Conservation (phyloP, 1,140 invertebrate genomes). For the Uloborus diversus region DNA sequence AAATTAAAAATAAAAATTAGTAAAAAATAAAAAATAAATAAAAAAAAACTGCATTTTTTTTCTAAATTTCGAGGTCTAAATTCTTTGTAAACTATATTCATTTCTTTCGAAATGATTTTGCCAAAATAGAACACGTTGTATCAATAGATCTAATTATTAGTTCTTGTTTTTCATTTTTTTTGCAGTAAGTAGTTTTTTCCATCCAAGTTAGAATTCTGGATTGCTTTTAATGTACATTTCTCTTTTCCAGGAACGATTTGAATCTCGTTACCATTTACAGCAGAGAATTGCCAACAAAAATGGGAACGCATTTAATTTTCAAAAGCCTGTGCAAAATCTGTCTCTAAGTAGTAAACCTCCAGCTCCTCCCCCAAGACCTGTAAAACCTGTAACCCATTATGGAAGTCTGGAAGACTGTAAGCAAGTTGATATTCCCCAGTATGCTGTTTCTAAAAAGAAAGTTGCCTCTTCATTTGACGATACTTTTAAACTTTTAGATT, state of each 20-base stretch:
- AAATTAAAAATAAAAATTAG: too few species aligned
- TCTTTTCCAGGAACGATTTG: conserved; percentile 9
- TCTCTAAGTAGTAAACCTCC: conserved; percentile 33
- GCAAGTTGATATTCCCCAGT: conserved; percentile 1
- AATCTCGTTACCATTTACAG: conserved; percentile 21
- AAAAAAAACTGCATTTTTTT: too few species aligned
- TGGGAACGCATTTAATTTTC: neutral
- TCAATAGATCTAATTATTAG: too few species aligned
- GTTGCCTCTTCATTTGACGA: conserved; percentile 28
- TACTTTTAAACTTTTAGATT: conserved; percentile 21
- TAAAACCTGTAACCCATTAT: neutral
- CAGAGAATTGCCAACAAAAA: neutral
- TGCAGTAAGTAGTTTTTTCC: too few species aligned
- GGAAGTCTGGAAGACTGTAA: conserved; percentile 31
- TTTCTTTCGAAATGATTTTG: too few species aligned
- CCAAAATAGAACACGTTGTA: too few species aligned
- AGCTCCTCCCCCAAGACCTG: conserved; percentile 23
- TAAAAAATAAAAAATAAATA: too few species aligned
- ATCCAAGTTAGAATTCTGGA: too few species aligned
- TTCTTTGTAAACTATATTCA: too few species aligned
- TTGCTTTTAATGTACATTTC: too few species aligned
- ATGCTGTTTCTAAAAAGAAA: conserved; percentile 8
- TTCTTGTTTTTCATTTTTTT: too few species aligned
- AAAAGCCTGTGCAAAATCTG: neutral
- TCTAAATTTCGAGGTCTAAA: too few species aligned